Evolutionary conservation across 2,113 vertebrate species (phyloP).

Genomic region (Phaethornis superciliosus): DNA sequence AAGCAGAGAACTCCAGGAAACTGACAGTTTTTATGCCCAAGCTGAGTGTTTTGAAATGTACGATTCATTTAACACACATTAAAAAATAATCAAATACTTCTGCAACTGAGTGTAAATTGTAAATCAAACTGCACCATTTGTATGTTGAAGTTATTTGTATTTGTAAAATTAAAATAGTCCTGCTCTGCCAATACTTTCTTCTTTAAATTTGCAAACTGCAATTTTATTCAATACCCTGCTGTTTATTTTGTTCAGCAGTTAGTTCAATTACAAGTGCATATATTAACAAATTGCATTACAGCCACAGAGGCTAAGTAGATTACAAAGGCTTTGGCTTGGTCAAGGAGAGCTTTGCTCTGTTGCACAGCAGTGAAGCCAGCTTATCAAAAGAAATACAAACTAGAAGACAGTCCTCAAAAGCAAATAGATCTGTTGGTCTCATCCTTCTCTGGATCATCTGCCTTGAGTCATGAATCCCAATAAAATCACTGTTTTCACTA

Average conservation of each 20-base stretch:
- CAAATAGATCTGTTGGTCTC: neutral
- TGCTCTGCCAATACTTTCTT: neutral
- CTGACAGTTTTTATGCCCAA: neutral
- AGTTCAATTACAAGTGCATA: constrained; percentile 37
- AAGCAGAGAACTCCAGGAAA: neutral
- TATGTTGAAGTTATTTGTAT: neutral
- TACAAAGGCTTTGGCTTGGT: neutral
- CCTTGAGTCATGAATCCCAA: neutral
- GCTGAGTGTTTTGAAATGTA: neutral
- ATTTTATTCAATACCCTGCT: neutral
- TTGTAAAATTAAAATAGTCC: constrained; percentile 38
- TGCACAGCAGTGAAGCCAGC: neutral
- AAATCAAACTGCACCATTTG: constrained; percentile 4
- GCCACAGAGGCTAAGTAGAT: neutral
- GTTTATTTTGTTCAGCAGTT: constrained; percentile 37
- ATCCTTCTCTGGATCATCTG: neutral
- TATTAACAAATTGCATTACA: constrained; percentile 31
- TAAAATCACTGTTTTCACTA: neutral
- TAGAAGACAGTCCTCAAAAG: neutral
- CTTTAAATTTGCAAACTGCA: neutral
- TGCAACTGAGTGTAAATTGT: constrained; percentile 13
- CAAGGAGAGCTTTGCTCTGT: neutral
- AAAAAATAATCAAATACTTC: constrained; percentile 35
- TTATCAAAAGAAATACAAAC: neutral
- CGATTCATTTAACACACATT: neutral